phyloP scores from a whole-genome alignment of 2,113 vertebrate species.

The Eulemur rufifrons region DNA sequence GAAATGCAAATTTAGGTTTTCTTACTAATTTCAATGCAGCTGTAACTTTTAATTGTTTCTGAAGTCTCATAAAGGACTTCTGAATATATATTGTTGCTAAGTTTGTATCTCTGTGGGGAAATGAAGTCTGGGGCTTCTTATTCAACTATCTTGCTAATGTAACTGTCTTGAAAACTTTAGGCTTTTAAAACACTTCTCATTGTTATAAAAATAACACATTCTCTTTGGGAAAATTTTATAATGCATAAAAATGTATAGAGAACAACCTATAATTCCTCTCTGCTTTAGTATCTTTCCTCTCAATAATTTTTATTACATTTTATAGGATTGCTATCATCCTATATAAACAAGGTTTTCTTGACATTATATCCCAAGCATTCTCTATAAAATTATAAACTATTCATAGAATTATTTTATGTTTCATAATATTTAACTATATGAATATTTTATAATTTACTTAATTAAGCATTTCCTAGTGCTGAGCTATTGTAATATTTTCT shows the following conservation, averaged over 20 bases:
- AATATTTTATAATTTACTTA: slow-evolving; percentile 40
- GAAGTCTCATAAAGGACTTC: not conserved
- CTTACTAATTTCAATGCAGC: not conserved
- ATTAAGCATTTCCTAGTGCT: not conserved
- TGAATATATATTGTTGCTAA: not conserved
- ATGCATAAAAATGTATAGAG: not conserved
- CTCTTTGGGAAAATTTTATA: not conserved
- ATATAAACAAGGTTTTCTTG: not conserved
- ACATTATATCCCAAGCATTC: not conserved
- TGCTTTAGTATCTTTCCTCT: not conserved
- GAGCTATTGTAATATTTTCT: not conserved
- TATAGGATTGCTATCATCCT: not conserved
- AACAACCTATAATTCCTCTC: not conserved
- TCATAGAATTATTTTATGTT: not conserved
- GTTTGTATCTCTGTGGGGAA: not conserved
- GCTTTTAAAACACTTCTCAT: not conserved
- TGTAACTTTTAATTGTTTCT: not conserved
- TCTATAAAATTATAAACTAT: not conserved
- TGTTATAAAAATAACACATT: not conserved
- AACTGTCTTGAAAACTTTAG: not conserved
- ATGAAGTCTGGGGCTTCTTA: not conserved
- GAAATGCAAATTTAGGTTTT: not conserved
- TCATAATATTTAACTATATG: not conserved
- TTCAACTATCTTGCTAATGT: not conserved
- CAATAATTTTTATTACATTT: not conserved